phyloP scores from a whole-genome alignment of 2,113 vertebrate species.

The Patagioenas fasciata region DNA sequence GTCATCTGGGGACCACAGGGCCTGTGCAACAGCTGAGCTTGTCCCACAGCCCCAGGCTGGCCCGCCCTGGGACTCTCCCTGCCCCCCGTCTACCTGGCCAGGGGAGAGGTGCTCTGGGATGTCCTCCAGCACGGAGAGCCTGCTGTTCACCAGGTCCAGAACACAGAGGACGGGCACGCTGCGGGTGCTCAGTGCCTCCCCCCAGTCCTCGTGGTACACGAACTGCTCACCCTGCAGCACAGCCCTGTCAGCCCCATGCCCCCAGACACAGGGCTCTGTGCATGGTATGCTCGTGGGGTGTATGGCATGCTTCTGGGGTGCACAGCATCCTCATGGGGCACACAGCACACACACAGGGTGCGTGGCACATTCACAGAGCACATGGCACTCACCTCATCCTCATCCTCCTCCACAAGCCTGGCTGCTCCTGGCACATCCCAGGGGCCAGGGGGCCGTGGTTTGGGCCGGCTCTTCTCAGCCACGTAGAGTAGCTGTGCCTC shows the following conservation, averaged over 20 bases:
- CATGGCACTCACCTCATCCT: not conserved
- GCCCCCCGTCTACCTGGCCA: constrained; percentile 82
- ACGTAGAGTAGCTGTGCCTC: constrained; percentile 91
- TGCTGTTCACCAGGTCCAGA: constrained; percentile 86
- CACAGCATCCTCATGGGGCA: not conserved
- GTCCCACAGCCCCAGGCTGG: not conserved
- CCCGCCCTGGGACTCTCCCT: accelerated
- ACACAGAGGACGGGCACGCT: constrained; percentile 86
- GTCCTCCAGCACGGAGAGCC: constrained; percentile 86
- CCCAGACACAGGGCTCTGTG: not conserved
- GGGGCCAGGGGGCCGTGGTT: constrained; percentile 81
- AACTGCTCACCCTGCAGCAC: constrained; percentile 85
- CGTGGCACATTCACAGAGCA: not conserved
- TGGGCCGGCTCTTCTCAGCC: constrained; percentile 88
- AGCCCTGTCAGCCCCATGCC: accelerated
- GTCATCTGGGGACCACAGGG: constrained; percentile 92
- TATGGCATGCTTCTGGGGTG: no score
- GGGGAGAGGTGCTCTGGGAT: constrained; percentile 88
- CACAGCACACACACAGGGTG: accelerated
- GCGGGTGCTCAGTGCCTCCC: constrained; percentile 82
- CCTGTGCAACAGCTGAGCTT: constrained; percentile 69
- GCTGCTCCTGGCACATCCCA: not conserved
- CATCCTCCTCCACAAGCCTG: not conserved
- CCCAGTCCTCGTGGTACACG: constrained; percentile 90
- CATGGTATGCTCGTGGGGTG: not conserved